These are phyloP conservation scores for Rhamnusium bicolor DNA, from an alignment of 2,888 invertebrate genomes.

Conservation along the genomic window DNA sequence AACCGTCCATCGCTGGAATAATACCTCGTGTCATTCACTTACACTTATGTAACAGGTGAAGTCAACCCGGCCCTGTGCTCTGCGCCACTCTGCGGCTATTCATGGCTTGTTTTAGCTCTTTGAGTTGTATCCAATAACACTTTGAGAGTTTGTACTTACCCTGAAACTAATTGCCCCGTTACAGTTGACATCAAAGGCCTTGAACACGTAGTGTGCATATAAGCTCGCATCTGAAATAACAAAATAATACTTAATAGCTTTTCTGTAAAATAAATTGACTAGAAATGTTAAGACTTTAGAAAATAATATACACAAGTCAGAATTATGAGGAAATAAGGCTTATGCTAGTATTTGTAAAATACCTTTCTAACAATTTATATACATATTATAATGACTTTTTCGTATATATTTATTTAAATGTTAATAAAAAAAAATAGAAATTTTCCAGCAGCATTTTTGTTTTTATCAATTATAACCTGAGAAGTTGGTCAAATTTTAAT, in stretches of 20 bases:
- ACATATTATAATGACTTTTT: no score
- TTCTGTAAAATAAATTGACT: neutral
- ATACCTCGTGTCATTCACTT: neutral
- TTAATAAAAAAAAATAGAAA: no score
- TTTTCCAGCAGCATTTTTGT: no score
- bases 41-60: constrained; percentile 1
- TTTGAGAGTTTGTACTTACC: constrained; percentile 77
- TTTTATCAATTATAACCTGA: no score
- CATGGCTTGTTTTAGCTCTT: neutral
- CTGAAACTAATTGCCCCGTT: constrained; percentile 98
- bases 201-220: constrained; percentile 99
- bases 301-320: no score
- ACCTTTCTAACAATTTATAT: no score
- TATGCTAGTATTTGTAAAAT: no score
- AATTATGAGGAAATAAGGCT: no score
- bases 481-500: no score
- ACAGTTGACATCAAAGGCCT: constrained; percentile 97
- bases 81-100: constrained; percentile 4
- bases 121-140: constrained; percentile 5
- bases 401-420: no score
- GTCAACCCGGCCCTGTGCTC: neutral
- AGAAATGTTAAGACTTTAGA: neutral
- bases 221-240: constrained; percentile 88
- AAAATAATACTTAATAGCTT: constrained; percentile 1
- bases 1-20: neutral